A percentile compares a stretch with the other conserved stretches of the same genome.
phyloP scores from a whole-genome alignment of 2,113 vertebrate species.

The Syrmaticus mikado region DNA sequence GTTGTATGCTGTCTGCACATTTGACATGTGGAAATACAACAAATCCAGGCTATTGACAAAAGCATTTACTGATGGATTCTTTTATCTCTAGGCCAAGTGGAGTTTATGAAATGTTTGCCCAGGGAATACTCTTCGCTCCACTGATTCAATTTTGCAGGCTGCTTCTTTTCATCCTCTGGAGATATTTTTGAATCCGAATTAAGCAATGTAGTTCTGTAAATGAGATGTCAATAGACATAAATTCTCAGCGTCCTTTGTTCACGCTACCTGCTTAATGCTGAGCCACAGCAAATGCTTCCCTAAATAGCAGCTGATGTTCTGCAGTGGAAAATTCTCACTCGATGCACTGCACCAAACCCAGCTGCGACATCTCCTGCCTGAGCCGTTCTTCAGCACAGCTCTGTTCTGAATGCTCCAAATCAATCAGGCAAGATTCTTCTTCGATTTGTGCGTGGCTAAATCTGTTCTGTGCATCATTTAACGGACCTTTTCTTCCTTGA shows the following conservation, averaged over 20 bases:
- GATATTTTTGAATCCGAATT: neutral
- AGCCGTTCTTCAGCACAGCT: neutral
- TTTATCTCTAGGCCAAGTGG: conserved; percentile 15
- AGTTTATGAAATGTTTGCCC: neutral
- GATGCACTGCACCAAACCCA: neutral
- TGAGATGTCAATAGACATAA: neutral
- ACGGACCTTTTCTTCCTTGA: neutral
- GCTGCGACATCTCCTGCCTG: neutral
- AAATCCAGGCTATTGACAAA: conserved; percentile 42
- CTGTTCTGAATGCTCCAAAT: neutral
- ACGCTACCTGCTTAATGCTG: neutral
- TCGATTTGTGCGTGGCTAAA: neutral
- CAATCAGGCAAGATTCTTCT: neutral
- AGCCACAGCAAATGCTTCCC: neutral
- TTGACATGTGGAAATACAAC: conserved; percentile 60
- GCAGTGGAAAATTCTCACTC: neutral
- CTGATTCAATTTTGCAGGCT: neutral
- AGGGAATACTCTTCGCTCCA: neutral
- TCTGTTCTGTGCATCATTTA: neutral
- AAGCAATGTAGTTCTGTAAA: neutral
- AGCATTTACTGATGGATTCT: conserved; percentile 15
- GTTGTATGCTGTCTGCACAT: conserved; percentile 61
- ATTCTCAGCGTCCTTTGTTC: neutral
- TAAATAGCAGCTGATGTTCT: neutral
- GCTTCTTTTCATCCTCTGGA: neutral